phyloP scores from a whole-genome alignment of 2,888 invertebrate genomes.

The Panzeria rudis region DNA sequence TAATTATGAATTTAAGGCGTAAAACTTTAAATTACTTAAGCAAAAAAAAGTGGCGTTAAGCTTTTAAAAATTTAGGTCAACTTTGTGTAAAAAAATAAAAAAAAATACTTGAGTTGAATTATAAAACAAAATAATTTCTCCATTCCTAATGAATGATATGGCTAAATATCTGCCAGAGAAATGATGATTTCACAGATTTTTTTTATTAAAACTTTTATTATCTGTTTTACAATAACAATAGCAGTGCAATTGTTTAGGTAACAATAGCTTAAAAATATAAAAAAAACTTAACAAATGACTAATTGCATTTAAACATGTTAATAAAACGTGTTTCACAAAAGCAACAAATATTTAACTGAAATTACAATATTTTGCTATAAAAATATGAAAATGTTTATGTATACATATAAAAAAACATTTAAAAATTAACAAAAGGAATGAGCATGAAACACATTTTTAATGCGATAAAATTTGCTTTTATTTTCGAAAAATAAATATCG shows the following conservation, averaged over 20 bases:
- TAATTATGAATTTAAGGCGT: conserved; percentile 2
- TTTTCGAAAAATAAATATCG: neutral
- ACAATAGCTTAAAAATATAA: neutral
- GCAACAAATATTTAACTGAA: conserved; percentile 16
- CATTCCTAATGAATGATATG: neutral
- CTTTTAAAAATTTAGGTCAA: conserved; percentile 29
- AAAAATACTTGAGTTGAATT: neutral
- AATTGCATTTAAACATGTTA: conserved; percentile 61
- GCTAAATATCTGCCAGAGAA: neutral
- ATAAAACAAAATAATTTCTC: conserved; percentile 24
- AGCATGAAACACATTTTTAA: conserved; percentile 41
- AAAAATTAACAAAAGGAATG: conserved; percentile 28
- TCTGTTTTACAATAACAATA: conserved; percentile 9
- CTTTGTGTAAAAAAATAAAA: neutral
- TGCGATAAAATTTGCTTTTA: conserved; percentile 33
- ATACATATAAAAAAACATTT: neutral
- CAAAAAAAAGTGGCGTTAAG: neutral
- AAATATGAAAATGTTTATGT: neutral
- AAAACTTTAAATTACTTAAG: conserved; percentile 6
- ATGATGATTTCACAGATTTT: conserved; percentile 44
- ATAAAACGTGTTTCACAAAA: conserved; percentile 66
- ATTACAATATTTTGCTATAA: conserved; percentile 35
- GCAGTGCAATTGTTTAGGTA: conserved; percentile 12
- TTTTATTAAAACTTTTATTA: conserved; percentile 3
- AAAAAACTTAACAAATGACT: conserved; percentile 41